Evolutionary conservation across 2,888 invertebrate genomes (phyloP), one percentile per base, ranked within the genome.

Genomic region (Sinodicranocentrus sp.): DNA sequence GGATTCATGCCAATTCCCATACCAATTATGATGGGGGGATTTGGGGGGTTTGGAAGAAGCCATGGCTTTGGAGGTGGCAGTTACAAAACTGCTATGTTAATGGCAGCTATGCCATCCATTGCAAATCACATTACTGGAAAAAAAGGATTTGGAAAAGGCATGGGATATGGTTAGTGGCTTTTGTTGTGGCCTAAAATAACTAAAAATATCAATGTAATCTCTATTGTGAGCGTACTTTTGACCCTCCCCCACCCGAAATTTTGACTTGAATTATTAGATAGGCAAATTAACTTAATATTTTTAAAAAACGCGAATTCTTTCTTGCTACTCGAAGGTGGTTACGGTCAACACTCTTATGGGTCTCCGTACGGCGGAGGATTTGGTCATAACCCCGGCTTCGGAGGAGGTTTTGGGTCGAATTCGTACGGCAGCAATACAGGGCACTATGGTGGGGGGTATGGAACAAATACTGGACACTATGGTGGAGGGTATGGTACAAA

Each of bases 81-180:
- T 70, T 86, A 84, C 65, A 88, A 88, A 71, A 84, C 88, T 1
- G 85, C 87, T 0, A 84, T 88, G 86, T 21, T 88, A 10, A 84
- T 88, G 86, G 86, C 86, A 0, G 86, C 88, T 6, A 78, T 88
- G 52, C 88, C 88, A 1, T 59, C 59, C 15, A 84, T 85, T 25
- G 87, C 87, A 2, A 85, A 83, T 63, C 71, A 85, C 17, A 28
- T 85, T 2, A 73, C 65, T 3, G 57, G 61, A 21, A 73, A 71
- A 2, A 67, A 70, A 17, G 84, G 78, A n/a, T 86, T 84, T 72
- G 84, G 84, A 6, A 70, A 72, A 17, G 68, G 82, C 13, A 28
- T 75, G 23, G 75, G 75, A 70, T 25, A 44, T 59, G 28, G 39
- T 5, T 39, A 39, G 5, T 39, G 39, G 13, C 39, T 39, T 39